These are phyloP conservation scores for Lasiurus cinereus DNA, from an alignment of 2,113 vertebrate genomes.

Conservation along the genomic window DNA sequence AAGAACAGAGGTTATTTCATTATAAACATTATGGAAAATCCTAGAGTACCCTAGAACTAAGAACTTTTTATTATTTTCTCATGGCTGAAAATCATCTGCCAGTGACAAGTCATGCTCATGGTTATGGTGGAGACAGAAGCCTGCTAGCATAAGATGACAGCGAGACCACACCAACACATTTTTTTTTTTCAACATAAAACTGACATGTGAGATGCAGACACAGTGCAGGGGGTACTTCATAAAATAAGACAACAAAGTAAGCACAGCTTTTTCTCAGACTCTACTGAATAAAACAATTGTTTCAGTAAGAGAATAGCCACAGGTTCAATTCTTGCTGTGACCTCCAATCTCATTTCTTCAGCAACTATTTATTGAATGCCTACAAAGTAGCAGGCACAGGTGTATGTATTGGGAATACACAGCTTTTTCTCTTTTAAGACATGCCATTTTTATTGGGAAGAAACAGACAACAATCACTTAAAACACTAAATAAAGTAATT, in stretches of 20 bases:
- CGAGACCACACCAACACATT: background rate
- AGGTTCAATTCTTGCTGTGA: background rate
- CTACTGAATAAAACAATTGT: background rate
- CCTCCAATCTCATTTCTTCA: background rate
- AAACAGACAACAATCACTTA: background rate
- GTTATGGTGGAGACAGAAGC: background rate
- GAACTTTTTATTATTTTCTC: constrained; percentile 44
- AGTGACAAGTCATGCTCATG: background rate
- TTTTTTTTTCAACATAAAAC: background rate
- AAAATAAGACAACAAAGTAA: constrained; percentile 3
- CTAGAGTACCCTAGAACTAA: constrained; percentile 24
- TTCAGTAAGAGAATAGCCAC: background rate
- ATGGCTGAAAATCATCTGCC: constrained; percentile 29
- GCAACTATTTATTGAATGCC: background rate
- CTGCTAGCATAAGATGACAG: background rate
- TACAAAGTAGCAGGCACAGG: background rate
- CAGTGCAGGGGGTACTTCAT: background rate
- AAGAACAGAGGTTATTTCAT: constrained; percentile 60
- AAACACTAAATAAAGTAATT: background rate
- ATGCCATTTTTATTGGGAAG: background rate
- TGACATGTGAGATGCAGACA: background rate
- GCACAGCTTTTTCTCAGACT: background rate
- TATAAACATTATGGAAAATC: constrained; percentile 31
- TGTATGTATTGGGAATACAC: background rate
- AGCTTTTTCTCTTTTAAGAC: background rate